Evolutionary conservation across 2,113 vertebrate genomes (phyloP), one percentile per base, ranked within the genome.

Genomic region (Speoplatyrhinus poulsoni): DNA sequence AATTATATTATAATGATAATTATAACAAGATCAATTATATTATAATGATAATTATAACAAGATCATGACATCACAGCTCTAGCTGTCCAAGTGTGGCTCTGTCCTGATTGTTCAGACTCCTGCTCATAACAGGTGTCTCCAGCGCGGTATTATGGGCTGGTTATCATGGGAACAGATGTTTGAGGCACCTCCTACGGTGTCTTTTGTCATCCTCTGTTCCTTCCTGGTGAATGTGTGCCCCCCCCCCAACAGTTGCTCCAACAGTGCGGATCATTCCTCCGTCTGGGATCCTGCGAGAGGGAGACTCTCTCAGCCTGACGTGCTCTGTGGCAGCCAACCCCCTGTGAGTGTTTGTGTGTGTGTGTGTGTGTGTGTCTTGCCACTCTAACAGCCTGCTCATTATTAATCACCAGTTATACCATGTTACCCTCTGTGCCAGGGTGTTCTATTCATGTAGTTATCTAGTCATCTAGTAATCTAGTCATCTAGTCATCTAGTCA

Each of bases 321-420:
- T 97, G 95, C 82, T 91, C 92, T 0, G 85, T 96, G 68, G 88
- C 90, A 0, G 95, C 94, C 57, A 97, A 97, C 88, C 95, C 95
- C 70, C 91, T 93, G 95, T 97, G 86, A 95, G 94, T 91, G 36
- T 64, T 5, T 59, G 82, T 85, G 64, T 84, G 74, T 71, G 57
- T 68, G 60, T 59, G 59, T 46, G 49, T 53, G 60, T 32, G 47
- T 26, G 48, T 53, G 26, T 13, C 26, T 26, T 61, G 54, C 41
- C 66, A 55, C 46, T 69, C 71, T 85, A 83, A 86, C 56, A 65
- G 62, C 67, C 74, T 79, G 82, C 85, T 82, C 58, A 64, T 75
- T 75, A 78, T 81, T 89, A 88, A 89, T 82, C 73, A 88, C 86
- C 85, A 88, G 88, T 89, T 89, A 90, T 74, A 60, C 65, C 62